Evolutionary conservation across 2,888 invertebrate species (phyloP).

Genomic region (Listrodromus nycthemerus): DNA sequence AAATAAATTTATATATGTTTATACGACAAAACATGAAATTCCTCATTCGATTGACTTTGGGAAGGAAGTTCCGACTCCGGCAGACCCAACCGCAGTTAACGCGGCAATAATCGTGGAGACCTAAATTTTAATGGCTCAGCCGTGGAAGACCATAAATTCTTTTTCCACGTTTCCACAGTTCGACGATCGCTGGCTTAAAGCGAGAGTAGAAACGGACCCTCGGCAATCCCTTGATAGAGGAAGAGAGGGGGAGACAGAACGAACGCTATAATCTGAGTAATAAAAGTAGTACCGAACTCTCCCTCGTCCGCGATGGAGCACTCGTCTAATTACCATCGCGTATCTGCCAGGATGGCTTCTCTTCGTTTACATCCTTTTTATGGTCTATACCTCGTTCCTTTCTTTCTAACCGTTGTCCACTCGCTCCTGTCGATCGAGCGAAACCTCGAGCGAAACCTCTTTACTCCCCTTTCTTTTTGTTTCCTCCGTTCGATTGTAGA

Average conservation of each 20-base stretch:
- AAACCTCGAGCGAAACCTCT: slow-evolving; percentile 34
- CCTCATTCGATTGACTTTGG: slow-evolving; percentile 24
- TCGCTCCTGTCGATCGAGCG: slow-evolving; percentile 30
- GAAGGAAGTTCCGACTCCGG: slow-evolving; percentile 51
- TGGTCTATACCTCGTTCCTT: slow-evolving; percentile 53
- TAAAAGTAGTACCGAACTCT: slow-evolving; percentile 68
- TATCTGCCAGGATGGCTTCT: slow-evolving; percentile 67
- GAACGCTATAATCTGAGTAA: slow-evolving; percentile 69
- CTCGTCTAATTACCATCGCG: slow-evolving; percentile 72
- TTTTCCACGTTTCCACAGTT: slow-evolving; percentile 62
- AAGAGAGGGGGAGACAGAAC: slow-evolving; percentile 50
- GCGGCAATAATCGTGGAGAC: slow-evolving; percentile 65
- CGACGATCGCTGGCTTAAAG: slow-evolving; percentile 46
- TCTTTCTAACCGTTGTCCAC: slow-evolving; percentile 40
- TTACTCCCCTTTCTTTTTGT: slow-evolving; percentile 16
- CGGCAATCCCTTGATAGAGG: slow-evolving; percentile 47
- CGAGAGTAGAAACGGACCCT: slow-evolving; percentile 44
- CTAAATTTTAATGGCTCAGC: slow-evolving; percentile 64
- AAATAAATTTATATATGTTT: slow-evolving; percentile 17
- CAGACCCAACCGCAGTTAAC: slow-evolving; percentile 62
- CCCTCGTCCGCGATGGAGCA: slow-evolving; percentile 57
- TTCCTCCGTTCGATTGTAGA: slow-evolving; percentile 29
- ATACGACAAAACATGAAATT: slow-evolving; percentile 43
- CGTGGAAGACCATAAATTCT: slow-evolving; percentile 61
- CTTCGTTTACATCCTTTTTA: slow-evolving; percentile 73